Evolutionary conservation across 2,113 vertebrate species (phyloP).

Genomic region (Aphelocoma coerulescens): DNA sequence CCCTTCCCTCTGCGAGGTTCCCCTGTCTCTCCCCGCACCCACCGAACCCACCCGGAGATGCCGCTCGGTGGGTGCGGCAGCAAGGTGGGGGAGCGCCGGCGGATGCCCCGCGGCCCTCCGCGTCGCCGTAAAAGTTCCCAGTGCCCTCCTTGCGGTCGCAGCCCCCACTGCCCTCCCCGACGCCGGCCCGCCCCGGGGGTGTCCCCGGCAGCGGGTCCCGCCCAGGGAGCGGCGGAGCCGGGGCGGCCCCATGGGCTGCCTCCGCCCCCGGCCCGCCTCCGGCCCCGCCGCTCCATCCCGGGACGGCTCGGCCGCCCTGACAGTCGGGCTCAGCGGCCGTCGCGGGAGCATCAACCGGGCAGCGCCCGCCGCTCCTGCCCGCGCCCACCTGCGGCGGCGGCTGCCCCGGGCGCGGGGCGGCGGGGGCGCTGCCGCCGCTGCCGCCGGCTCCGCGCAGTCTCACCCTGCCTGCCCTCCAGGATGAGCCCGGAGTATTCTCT

Average conservation of each 20-base stretch:
- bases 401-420: not conserved
- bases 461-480: slow-evolving; percentile 47
- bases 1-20: not conserved
- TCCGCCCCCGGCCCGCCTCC: not conserved
- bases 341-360: not conserved
- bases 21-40: not conserved
- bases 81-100: no score
- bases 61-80: not conserved
- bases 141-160: fast-evolving
- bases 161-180: not conserved
- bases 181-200: not conserved
- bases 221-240: not conserved
- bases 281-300: not conserved
- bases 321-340: no score
- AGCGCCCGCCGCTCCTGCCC: not conserved
- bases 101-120: not conserved
- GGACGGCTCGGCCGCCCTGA: no score
- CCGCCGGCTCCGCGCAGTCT: slow-evolving; percentile 12
- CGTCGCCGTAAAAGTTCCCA: not conserved
- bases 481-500: slow-evolving; percentile 89
- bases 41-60: not conserved
- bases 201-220: not conserved
- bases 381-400: not conserved
- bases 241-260: not conserved
- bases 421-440: slow-evolving; percentile 13